Base-by-base conservation (phyloP, 2,113 vertebrate genomes). In the Shinisaurus crocodilurus region DNA sequence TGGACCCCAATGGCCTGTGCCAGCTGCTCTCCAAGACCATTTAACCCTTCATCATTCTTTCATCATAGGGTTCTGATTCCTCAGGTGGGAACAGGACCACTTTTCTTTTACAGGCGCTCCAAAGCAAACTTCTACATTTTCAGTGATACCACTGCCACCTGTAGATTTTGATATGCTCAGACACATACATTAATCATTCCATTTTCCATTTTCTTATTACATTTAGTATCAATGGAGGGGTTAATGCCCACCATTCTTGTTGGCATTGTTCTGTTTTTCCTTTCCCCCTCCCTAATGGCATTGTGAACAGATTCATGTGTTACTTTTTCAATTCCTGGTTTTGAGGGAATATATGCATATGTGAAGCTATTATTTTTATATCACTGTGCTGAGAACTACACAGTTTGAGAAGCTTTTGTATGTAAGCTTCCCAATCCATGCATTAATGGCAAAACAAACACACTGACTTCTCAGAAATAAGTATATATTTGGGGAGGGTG, bases 191-290 rank as follows among this genome's bases (percentile, higher is more conserved):
- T 40, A 63, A 10, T n/a, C 10, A 67, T 67, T 84, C 60, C 23
- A 37, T 57, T 82, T 57, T 82, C 34, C 23, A 74, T 8, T 37
- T 37, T 74, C 7, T n/a, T 74, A 74, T 15, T 77, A 27, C 3
- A 43, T 67, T 67, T 67, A 67, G 65, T 67, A 27, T 67, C 43
- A 79, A 48, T 1, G 6, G 32, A 45, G 0, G 3, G 5, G 16
- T 65, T 63, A 20, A 27, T 0, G 4, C 48, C 5, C 8, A 12
- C 5, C 5, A 23, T 5, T 7, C 1, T 43, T 1, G 75, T 27
- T 67, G 65, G 20, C 65, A 67, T 67, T 67, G 1, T 32, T 2
- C 18, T 1, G 1, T 6, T 32, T 85, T 67, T 43, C 40, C 27
- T 40, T 32, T 45, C 0, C 15, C 57, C 57, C 57, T 60, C 57